Conservation (phyloP, 2,113 vertebrate species). For the Synodontis membranacea region DNA sequence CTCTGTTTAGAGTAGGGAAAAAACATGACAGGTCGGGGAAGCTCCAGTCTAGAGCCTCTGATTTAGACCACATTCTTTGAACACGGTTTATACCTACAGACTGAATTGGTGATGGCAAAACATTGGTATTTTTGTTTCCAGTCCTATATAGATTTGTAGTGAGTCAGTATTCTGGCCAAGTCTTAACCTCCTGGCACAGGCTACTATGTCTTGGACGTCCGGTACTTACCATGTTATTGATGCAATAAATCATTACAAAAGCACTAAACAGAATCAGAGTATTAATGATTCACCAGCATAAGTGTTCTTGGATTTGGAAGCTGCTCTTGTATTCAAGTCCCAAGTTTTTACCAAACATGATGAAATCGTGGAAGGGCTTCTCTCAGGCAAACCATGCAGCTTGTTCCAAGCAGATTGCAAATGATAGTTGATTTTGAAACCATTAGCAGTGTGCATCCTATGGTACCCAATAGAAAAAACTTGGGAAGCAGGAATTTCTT, state of each 20-base stretch:
- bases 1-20: background rate
- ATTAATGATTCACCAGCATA: background rate
- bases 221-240: background rate
- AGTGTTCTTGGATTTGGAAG: too few relatives aligned
- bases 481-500: background rate
- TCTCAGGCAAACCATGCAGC: background rate
- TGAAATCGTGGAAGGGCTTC: background rate
- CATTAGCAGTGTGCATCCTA: background rate
- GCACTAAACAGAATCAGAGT: background rate
- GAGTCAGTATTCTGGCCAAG: background rate
- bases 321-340: background rate
- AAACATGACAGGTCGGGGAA: background rate
- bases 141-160: background rate
- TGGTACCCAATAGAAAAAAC: background rate
- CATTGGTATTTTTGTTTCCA: background rate
- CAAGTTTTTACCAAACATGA: background rate
- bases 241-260: background rate
- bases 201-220: background rate
- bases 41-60: background rate
- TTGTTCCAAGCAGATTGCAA: background rate
- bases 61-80: background rate
- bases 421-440: background rate
- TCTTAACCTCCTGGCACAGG: background rate
- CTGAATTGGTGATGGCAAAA: background rate
- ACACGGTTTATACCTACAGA: background rate